Evolutionary conservation across 2,113 vertebrate genomes (phyloP).

Genomic region (Syngnathoides biaculeatus): DNA sequence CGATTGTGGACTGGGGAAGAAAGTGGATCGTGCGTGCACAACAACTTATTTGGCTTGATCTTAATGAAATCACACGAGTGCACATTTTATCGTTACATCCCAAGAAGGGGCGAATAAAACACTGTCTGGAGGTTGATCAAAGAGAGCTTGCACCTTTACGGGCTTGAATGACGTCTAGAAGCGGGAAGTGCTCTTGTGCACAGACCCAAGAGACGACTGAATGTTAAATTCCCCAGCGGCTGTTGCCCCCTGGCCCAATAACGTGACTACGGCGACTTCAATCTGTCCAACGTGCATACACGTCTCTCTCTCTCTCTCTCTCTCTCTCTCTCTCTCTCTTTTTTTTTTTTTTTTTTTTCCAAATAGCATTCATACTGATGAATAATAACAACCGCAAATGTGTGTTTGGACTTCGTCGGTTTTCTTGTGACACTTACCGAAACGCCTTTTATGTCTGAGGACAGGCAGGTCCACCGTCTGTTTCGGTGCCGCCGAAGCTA

Average conservation of each 20-base stretch:
- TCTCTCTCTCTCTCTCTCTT: too few relatives aligned
- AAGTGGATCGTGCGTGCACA: slow-evolving; percentile 22
- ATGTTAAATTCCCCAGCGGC: slow-evolving; percentile 35
- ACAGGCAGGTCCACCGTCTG: slow-evolving; percentile 38
- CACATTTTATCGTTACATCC: background rate
- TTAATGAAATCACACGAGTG: background rate
- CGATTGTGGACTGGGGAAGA: slow-evolving; percentile 25
- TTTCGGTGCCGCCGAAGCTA: slow-evolving; percentile 25
- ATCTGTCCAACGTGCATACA: slow-evolving; percentile 29
- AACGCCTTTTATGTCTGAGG: slow-evolving; percentile 21
- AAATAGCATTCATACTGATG: too few relatives aligned
- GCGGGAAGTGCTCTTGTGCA: background rate
- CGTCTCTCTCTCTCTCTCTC: too few relatives aligned
- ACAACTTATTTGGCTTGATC: background rate
- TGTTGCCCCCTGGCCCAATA: slow-evolving; percentile 37
- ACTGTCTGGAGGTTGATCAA: background rate
- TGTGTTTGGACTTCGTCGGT: background rate
- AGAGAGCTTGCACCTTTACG: slow-evolving; percentile 1
- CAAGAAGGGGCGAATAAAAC: too few relatives aligned
- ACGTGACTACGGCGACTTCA: slow-evolving; percentile 49
- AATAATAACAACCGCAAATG: background rate
- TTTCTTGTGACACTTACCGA: slow-evolving; percentile 54
- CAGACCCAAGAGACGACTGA: background rate
- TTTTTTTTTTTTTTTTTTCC: too few relatives aligned
- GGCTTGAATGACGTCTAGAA: background rate